Evolutionary conservation across 2,888 invertebrate species (phyloP).

Genomic region (Leucophenga maculata): DNA sequence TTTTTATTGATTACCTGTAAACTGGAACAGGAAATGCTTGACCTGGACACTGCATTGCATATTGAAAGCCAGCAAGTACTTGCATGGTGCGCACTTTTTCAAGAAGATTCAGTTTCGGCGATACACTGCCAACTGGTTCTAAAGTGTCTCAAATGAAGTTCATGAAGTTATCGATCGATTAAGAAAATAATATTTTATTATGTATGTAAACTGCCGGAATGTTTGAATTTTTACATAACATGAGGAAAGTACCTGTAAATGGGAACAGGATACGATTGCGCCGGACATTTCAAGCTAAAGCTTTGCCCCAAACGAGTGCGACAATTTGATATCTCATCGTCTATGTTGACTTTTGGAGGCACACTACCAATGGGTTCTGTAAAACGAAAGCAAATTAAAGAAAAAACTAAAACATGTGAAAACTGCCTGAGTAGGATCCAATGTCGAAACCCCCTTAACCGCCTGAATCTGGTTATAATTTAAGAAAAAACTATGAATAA

Average conservation of each 20-base stretch:
- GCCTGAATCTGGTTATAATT: too few relatives aligned
- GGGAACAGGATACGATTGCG: conserved; percentile 83
- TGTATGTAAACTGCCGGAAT: conserved; percentile 11
- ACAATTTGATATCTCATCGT: conserved; percentile 66
- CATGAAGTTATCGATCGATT: not conserved
- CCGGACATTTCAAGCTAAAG: conserved; percentile 79
- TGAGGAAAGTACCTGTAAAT: conserved; percentile 77
- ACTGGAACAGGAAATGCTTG: conserved; percentile 83
- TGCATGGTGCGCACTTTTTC: conserved; percentile 77
- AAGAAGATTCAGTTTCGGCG: conserved; percentile 79
- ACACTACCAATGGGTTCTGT: conserved; percentile 76
- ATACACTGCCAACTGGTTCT: conserved; percentile 75
- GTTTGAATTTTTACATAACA: not conserved
- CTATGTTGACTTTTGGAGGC: conserved; percentile 77
- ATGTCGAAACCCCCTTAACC: too few relatives aligned
- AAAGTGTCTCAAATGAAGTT: conserved; percentile 30
- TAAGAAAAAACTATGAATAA: too few relatives aligned
- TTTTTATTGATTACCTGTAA: too few relatives aligned
- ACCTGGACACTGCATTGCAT: conserved; percentile 82
- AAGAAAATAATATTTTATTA: not conserved
- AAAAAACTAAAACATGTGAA: not conserved
- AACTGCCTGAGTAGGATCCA: conserved; percentile 13
- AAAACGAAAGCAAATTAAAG: conserved; percentile 30
- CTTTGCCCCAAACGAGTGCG: conserved; percentile 60
- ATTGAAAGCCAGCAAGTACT: conserved; percentile 72